Base-by-base conservation (phyloP, 2,113 vertebrate species). In the Seriola dumerili region DNA sequence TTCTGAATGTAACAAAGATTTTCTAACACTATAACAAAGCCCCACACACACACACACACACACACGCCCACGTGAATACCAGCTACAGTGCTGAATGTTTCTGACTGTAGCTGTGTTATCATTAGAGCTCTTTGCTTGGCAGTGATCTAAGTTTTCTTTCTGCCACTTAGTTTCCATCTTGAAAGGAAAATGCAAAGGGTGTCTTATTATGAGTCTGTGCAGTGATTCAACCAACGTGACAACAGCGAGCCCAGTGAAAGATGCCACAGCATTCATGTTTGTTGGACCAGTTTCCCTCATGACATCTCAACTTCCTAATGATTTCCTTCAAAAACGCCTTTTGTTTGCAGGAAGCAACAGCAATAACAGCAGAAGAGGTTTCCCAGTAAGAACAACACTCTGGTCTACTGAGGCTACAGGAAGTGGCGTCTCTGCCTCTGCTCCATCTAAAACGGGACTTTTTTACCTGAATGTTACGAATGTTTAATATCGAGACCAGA, bases 1-100 rank as follows among this genome's bases (percentile, higher is more conserved):
- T 69, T 78, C 46, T 72, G 72, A 87, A 83, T 72, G 72, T 68
- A 85, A 80, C 83, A 87, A 89, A 84, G 75, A 65, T 38, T 84
- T 80, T 55, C 36, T 5, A 14, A 44, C 72, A 72, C 72, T 63
- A 63, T 44, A 78, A 81, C 87, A 74, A 71, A 77, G 50, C 55
- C 77, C 3, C 16, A 69, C 42, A 46, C 64, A 42, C 72, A 57
- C 69, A 34, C 72, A 29, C 44, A 32, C 65, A 44, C 72, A 58
- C 70, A 36, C 73, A 72, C 54, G 52, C 85, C 89, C 57, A 69
- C 88, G 82, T 72, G 64, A 67, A 78, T 29, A 59, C 58, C 78
- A 81, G 85, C 55, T 42, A 54, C 76, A 71, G 67, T 44, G 23
- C 67, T 71, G 69, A 36, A 16, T 70, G 82, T 84, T 76, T 78